These are phyloP conservation scores for Nothocercus nigrocapillus DNA, from an alignment of 2,113 vertebrate species.

Conservation along the genomic window DNA sequence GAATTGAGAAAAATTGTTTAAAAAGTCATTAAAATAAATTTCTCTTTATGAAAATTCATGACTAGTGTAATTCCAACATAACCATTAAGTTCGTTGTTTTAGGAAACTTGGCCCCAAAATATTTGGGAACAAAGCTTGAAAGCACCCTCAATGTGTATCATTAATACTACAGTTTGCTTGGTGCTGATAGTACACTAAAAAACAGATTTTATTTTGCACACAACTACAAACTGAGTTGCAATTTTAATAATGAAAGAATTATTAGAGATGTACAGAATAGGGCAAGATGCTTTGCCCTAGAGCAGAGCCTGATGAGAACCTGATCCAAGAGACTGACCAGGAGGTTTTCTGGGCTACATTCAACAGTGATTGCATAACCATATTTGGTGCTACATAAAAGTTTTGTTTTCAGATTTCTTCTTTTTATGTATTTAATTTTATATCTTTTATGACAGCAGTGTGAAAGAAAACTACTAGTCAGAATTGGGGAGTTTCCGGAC, in stretches of 20 bases:
- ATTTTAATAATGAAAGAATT: not conserved
- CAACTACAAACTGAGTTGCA: not conserved
- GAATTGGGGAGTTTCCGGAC: not conserved
- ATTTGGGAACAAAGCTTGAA: not conserved
- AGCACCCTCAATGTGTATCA: not conserved
- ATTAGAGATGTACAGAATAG: not conserved
- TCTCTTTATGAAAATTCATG: not conserved
- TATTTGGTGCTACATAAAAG: no score
- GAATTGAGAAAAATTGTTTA: not conserved
- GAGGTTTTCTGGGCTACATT: not conserved
- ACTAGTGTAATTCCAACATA: not conserved
- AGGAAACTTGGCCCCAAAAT: not conserved
- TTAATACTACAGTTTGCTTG: not conserved
- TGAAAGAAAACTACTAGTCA: not conserved
- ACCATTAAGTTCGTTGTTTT: not conserved
- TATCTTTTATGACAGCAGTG: not conserved
- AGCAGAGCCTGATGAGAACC: not conserved
- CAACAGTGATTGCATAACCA: not conserved
- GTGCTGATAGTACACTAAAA: not conserved
- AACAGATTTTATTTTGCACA: not conserved
- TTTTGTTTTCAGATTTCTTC: no score
- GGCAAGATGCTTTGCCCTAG: not conserved
- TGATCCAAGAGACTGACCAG: not conserved
- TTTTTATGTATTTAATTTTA: no score
- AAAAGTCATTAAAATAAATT: not conserved